phyloP scores from a whole-genome alignment of 2,113 vertebrate species.

The Indicator maculatus region DNA sequence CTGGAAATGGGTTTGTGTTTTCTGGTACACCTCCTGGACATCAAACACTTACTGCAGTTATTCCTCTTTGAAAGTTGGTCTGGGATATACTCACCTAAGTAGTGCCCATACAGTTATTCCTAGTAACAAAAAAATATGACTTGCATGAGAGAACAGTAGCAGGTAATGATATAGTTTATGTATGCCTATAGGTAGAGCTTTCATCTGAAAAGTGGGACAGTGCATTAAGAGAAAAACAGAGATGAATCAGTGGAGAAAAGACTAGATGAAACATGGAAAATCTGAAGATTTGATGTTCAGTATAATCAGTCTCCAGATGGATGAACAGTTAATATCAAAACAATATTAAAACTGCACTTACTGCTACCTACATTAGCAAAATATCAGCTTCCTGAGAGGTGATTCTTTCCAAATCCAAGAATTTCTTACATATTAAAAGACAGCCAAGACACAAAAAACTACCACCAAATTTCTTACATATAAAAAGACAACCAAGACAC shows the following conservation, averaged over 20 bases:
- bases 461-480: background rate
- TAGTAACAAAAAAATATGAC: background rate
- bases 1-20: background rate
- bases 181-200: background rate
- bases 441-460: background rate
- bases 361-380: background rate
- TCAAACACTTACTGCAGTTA: background rate
- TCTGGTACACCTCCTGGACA: background rate
- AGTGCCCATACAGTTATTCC: background rate
- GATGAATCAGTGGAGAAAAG: background rate
- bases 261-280: background rate
- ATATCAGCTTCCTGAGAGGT: background rate
- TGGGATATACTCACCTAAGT: background rate
- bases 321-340: background rate
- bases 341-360: background rate
- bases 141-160: background rate
- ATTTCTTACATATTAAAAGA: background rate
- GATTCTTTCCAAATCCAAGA: background rate
- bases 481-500: background rate
- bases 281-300: background rate
- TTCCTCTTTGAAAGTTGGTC: background rate
- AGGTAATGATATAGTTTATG: background rate
- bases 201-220: background rate
- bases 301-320: background rate
- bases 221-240: background rate